Evolutionary conservation across 2,797 vertebrate genomes (phyloP).

Genomic region (Buphagus erythrorhynchus): DNA sequence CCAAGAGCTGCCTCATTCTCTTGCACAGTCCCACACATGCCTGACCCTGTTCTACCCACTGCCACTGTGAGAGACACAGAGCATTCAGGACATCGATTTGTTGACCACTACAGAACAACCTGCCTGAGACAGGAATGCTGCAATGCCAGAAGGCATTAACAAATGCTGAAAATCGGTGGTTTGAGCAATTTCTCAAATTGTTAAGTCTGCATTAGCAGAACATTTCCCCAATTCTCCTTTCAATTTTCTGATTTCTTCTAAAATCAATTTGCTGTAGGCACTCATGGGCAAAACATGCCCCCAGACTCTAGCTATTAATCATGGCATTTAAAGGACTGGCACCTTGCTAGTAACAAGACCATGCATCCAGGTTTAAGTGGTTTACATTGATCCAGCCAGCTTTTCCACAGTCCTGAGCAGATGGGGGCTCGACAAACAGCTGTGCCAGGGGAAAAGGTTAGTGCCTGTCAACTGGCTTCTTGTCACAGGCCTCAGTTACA

Average conservation of each 20-base stretch:
- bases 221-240: not conserved
- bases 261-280: not conserved
- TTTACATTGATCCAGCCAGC: conserved; percentile 16
- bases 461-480: not conserved
- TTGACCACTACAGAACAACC: rapidly evolving
- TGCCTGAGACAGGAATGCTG: rapidly evolving
- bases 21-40: rapidly evolving
- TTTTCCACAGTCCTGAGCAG: not conserved
- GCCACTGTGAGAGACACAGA: not conserved
- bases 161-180: not conserved
- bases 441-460: not conserved
- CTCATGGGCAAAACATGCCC: not conserved
- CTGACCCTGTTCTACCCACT: rapidly evolving
- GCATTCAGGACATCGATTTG: not conserved
- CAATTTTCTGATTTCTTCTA: not conserved
- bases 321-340: not conserved
- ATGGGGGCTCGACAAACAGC: not conserved
- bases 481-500: not conserved
- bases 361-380: not conserved
- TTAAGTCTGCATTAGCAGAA: not conserved
- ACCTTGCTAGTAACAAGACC: not conserved
- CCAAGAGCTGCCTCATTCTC: not conserved
- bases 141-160: not conserved
- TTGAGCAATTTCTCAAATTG: not conserved
- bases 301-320: not conserved